Evolutionary conservation across 2,888 invertebrate genomes (phyloP), one percentile per base, ranked within the genome.

Genomic region (Caenorhabditis macrosperma): DNA sequence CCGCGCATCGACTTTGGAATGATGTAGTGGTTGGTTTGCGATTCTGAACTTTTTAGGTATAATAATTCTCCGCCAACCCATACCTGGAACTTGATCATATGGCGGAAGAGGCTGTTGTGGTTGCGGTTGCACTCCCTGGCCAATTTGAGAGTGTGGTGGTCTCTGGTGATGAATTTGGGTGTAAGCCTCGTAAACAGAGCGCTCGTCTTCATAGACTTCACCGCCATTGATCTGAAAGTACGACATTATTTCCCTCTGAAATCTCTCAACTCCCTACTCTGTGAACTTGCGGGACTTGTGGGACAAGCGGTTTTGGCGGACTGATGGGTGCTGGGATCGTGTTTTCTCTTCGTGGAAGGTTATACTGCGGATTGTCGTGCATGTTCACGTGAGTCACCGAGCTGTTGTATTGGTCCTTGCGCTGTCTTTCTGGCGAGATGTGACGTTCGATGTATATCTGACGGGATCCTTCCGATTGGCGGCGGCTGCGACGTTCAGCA

Each of bases 1-100:
- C 54, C 63, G 17, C 81, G 66, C 81, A 81, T 81, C 17, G 81
- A 67, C 24, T 67, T 67, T 2, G 81, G 81, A 52, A 81, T 81
- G 41, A 81, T 81, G 33, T 81, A 81, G 38, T 60, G 71, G 24
- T 81, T 81, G 4, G 81, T 24, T 17, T 57, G 67, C 30, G 60
- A 46, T 26, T 68, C 75, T 75, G 55, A 69, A 74, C n/a, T n/a
- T n/a, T n/a, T n/a, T n/a, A n/a, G n/a, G n/a, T n/a, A 68, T 30
- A 30, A 28, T 22, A 1, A 22, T 28, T n/a, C 7, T 22, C 4
- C 12, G 15, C 12, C 17, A 38, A 26, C 72, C 26, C 17, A 68
- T 44, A 50, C 64, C 75, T 41, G 80, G 75, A 54, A 75, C 75
- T 50, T 60, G 54, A 54, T 80, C 80, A 44, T 57, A 54, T 20